Base-by-base conservation (phyloP, 2,797 vertebrate species). In the Sorex maritimensis region DNA sequence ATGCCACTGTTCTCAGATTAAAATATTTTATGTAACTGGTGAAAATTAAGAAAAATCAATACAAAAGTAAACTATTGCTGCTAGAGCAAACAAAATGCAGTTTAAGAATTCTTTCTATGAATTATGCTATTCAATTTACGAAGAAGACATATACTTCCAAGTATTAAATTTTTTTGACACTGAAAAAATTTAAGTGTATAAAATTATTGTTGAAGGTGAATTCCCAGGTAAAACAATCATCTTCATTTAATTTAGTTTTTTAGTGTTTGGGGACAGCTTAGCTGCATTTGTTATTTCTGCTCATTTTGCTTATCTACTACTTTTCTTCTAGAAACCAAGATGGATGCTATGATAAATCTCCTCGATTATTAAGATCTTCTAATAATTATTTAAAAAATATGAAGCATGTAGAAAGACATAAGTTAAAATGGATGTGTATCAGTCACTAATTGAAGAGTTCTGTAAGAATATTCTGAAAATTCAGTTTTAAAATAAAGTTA, bases 141-240 rank as follows among this genome's bases (percentile, higher is more conserved):
- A 89, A 11, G 44, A 46, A 88, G 14, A 78, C 4, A 10, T 17
- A 2, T 14, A 5, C 5, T 80, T 92, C 2, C n/a, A 41, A 79
- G 21, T 41, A 7, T 87, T 86, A 84, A 73, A 41, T 34, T 61
- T 44, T 86, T 78, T 87, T 85, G 49, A 28, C 28, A 34, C 17
- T 81, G 2, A 69, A 21, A 79, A 77, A 73, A 92, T 79, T 69
- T 91, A 78, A 91, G 85, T 81, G 80, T 72, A 19, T 69, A 19
- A 89, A 95, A 78, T 15, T 13, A 10, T 61, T 30, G 28, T 3
- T 46, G 8, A 6, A 74, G 30, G 1, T 65, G 2, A 78, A 81
- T 58, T 84, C 14, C 26, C 17, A 89, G 79, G 30, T 63, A 49
- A 86, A 0, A 82, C 80, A 7, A 58, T 77, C 17, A 7, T 41